These are phyloP conservation scores for Heliconius ismenius DNA, from an alignment of 2,888 invertebrate genomes.

Conservation along the genomic window DNA sequence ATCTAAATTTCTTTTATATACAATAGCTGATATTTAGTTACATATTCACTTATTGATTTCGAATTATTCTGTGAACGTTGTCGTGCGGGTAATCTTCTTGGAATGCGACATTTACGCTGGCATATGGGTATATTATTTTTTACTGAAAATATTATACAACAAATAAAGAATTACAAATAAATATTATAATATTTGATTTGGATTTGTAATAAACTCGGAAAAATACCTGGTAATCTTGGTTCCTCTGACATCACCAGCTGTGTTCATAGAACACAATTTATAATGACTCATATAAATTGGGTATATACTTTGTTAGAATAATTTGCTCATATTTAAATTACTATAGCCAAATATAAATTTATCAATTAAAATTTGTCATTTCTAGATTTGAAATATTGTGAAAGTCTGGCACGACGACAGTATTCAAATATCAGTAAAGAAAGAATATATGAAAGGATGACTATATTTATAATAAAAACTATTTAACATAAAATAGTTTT, in stretches of 20 bases:
- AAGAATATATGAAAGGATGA: background rate
- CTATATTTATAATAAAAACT: slow-evolving; percentile 16
- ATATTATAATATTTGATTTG: background rate
- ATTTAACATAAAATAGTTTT: background rate
- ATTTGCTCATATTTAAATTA: slow-evolving; percentile 3
- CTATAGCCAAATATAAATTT: background rate
- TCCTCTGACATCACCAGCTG: slow-evolving; percentile 40
- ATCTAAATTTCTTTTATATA: background rate
- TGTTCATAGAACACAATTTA: slow-evolving; percentile 29
- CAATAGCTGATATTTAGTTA: slow-evolving; percentile 3
- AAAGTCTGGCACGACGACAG: background rate
- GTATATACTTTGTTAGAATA: background rate
- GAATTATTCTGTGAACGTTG: slow-evolving; percentile 24
- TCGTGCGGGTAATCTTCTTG: slow-evolving; percentile 55
- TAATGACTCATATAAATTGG: background rate
- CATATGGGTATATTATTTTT: slow-evolving; percentile 46
- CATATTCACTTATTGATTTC: slow-evolving; percentile 20
- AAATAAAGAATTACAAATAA: background rate
- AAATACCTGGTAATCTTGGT: slow-evolving; percentile 53
- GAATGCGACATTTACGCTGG: slow-evolving; percentile 59
- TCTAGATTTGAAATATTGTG: slow-evolving; percentile 18
- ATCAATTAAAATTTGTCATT: slow-evolving; percentile 12
- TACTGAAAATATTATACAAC: slow-evolving; percentile 46
- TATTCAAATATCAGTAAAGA: background rate
- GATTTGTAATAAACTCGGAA: slow-evolving; percentile 19